These are phyloP conservation scores for Tricholaema leucomelas DNA, from an alignment of 2,113 vertebrate genomes.

Conservation along the genomic window DNA sequence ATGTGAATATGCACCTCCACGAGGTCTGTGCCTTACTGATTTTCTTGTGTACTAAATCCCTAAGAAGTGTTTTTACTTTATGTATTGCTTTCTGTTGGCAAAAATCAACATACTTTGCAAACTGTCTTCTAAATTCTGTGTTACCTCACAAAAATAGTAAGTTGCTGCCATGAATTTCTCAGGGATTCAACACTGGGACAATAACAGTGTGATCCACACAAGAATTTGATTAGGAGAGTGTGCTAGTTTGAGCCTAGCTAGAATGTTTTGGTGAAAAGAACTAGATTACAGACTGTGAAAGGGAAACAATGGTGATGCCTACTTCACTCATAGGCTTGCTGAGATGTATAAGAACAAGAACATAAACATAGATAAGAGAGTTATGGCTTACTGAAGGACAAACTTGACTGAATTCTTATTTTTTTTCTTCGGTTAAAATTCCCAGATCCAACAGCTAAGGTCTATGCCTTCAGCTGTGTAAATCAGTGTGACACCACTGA, in stretches of 20 bases:
- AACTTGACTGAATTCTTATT: conserved; percentile 7
- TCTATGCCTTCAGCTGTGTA: not conserved
- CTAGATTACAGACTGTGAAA: too few relatives aligned
- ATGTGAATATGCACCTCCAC: not conserved
- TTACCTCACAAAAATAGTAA: not conserved
- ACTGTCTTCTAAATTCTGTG: not conserved
- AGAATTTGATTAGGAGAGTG: not conserved
- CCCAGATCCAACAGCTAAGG: not conserved
- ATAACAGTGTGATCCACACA: not conserved
- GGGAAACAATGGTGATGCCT: too few relatives aligned
- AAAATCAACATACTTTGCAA: not conserved
- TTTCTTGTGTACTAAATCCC: not conserved
- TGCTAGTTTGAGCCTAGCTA: too few relatives aligned
- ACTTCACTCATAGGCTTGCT: too few relatives aligned
- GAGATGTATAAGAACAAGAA: too few relatives aligned
- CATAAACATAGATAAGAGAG: too few relatives aligned
- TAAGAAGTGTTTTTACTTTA: not conserved
- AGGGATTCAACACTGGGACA: not conserved
- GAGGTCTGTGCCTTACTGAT: not conserved
- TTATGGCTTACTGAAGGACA: not conserved
- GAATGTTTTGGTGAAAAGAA: too few relatives aligned
- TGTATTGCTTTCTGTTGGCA: not conserved
- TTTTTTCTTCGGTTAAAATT: conserved; percentile 1
- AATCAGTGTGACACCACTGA: not conserved
- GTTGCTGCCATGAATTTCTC: not conserved